Base-by-base conservation (phyloP, 2,113 vertebrate species). In the Copsychus sechellarum region DNA sequence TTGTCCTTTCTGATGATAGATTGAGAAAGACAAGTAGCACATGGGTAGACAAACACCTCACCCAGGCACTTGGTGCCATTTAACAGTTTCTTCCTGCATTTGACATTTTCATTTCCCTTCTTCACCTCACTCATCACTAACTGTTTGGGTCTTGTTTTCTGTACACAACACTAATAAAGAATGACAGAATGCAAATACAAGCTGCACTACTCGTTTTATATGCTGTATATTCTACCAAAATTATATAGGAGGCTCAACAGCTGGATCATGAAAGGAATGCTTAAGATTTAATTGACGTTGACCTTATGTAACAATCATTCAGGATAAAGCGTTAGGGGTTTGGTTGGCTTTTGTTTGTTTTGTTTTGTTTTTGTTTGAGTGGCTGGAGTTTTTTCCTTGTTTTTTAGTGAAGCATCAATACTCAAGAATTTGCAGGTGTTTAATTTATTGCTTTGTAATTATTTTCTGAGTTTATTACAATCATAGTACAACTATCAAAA, bases 71-170 rank as follows among this genome's bases (percentile, higher is more conserved):
- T 95, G 97, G 95, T 99, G 98, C 98, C 98, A 98, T 99, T 99
- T 99, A 98, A 97, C 98, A 97, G 97, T 95, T 98, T 97, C 90
- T 96, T 97, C 81, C 92, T 95, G 94, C 96, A 97, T 96, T 96
- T 99, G 99, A 99, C 98, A 98, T 98, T 99, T 99, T 97, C 97
- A 96, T 98, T 98, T 97, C 90, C 95, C 94, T 92, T 97, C 95
- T 95, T 98, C 97, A 97, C 97, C 98, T 98, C 71, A n/a, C 95
- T 98, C 97, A 89, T 98, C 97, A 94, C 97, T 95, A 97, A 80
- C 88, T 69, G 86, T 98, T 98, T 98, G 90, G 94, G 83, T 98
- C 97, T 96, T 97, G 92, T 95, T 96, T 95, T 95, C 93, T 94
- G 66, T 96, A 94, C 79, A 87, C 93, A 92, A 91, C 51, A 16